Evolutionary conservation across 2,113 vertebrate species (phyloP).

Genomic region (Micronycteris hirsuta): DNA sequence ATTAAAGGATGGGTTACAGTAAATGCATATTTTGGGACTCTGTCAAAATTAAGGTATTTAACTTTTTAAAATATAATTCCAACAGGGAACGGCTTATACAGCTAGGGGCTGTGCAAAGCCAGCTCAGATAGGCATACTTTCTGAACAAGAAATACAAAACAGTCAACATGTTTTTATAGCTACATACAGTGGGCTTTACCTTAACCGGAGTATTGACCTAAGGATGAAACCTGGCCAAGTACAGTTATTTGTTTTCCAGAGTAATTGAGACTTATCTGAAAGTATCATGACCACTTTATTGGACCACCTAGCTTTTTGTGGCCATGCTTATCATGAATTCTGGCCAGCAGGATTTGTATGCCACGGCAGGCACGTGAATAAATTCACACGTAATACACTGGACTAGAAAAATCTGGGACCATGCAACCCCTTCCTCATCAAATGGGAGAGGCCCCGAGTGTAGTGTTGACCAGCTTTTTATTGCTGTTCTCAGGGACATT

Average conservation of each 20-base stretch:
- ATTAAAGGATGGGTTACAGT: not conserved
- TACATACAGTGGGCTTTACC: not conserved
- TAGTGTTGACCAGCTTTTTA: too few relatives aligned
- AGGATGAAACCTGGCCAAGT: not conserved
- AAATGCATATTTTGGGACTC: not conserved
- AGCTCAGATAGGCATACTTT: not conserved
- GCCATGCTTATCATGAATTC: too few relatives aligned
- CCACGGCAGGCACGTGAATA: too few relatives aligned
- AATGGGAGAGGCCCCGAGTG: too few relatives aligned
- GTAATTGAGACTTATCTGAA: not conserved
- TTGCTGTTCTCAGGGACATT: too few relatives aligned
- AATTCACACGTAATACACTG: too few relatives aligned
- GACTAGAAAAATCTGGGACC: too few relatives aligned
- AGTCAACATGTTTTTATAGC: not conserved
- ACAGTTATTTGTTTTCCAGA: not conserved
- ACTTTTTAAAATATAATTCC: not conserved
- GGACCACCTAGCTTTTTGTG: not conserved
- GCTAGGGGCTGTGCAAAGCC: not conserved
- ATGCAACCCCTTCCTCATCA: too few relatives aligned
- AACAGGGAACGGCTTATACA: not conserved
- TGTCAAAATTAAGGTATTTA: conserved; percentile 12
- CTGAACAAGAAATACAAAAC: not conserved
- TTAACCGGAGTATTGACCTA: not conserved
- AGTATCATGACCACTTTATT: not conserved
- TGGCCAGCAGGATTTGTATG: too few relatives aligned